phyloP scores from a whole-genome alignment of 2,113 vertebrate genomes.

The Gnathochromis pfefferi region DNA sequence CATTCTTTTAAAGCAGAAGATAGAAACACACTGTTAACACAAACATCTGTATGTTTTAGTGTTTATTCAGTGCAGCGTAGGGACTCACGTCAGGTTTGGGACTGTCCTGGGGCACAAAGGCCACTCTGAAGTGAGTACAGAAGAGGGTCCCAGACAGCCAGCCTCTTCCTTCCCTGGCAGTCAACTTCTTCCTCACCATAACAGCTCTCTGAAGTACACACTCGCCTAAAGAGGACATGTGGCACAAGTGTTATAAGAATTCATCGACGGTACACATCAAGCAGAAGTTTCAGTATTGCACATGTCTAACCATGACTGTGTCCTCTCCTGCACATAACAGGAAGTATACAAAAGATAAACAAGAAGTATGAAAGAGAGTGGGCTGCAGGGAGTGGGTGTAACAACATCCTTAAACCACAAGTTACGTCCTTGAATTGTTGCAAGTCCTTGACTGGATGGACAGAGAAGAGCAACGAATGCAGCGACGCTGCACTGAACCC shows the following conservation, averaged over 20 bases:
- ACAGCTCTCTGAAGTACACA: constrained; percentile 72
- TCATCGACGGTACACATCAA: accelerated
- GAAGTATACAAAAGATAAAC: constrained; percentile 13
- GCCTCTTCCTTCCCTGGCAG: constrained; percentile 67
- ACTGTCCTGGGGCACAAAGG: constrained; percentile 76
- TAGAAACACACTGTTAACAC: neutral
- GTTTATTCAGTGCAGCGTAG: neutral
- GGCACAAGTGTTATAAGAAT: neutral
- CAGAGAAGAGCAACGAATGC: neutral
- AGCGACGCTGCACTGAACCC: neutral
- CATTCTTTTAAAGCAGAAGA: neutral
- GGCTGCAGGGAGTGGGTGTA: neutral
- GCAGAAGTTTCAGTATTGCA: neutral
- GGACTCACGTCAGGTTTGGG: constrained; percentile 66
- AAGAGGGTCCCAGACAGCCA: constrained; percentile 80
- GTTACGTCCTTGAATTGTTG: neutral
- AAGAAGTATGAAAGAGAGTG: neutral
- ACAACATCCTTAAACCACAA: neutral
- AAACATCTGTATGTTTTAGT: neutral
- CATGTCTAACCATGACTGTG: accelerated
- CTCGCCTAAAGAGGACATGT: constrained; percentile 47
- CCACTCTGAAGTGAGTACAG: constrained; percentile 84
- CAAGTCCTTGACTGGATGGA: neutral
- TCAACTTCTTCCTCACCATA: constrained; percentile 74
- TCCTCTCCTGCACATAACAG: constrained; percentile 3